Evolutionary conservation across 2,113 vertebrate genomes (phyloP).

Genomic region (Corythornis cristatus): DNA sequence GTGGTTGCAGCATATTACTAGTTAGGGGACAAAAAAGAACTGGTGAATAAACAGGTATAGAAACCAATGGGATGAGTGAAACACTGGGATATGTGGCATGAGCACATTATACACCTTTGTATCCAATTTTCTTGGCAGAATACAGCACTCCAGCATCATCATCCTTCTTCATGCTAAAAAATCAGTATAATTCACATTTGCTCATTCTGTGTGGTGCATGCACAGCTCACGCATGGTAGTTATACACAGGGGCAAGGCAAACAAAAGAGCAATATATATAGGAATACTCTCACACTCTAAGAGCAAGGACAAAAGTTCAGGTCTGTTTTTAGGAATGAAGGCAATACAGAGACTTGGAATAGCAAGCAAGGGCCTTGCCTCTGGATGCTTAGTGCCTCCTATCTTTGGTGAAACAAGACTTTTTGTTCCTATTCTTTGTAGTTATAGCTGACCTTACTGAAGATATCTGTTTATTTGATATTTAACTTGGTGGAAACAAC

Average conservation of each 20-base stretch:
- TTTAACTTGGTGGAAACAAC: neutral
- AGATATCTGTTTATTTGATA: neutral
- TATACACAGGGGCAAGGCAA: neutral
- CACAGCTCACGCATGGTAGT: neutral
- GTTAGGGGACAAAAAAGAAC: neutral
- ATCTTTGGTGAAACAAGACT: neutral
- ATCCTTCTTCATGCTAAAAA: neutral
- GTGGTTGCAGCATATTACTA: neutral
- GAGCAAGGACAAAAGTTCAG: neutral
- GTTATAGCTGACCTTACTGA: neutral
- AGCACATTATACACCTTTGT: neutral
- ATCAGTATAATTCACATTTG: neutral
- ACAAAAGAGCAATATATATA: neutral
- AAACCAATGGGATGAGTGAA: neutral
- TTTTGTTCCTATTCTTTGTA: neutral
- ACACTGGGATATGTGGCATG: neutral
- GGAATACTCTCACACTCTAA: neutral
- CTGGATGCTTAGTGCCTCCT: neutral
- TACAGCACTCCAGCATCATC: neutral
- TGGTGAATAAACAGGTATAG: neutral
- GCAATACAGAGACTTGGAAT: neutral
- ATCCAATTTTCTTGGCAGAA: neutral
- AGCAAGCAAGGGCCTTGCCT: neutral
- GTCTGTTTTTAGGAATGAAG: neutral
- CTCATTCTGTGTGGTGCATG: neutral